These are phyloP conservation scores for Agonopterix subpropinquella DNA, from an alignment of 2,888 invertebrate genomes.

Conservation along the genomic window DNA sequence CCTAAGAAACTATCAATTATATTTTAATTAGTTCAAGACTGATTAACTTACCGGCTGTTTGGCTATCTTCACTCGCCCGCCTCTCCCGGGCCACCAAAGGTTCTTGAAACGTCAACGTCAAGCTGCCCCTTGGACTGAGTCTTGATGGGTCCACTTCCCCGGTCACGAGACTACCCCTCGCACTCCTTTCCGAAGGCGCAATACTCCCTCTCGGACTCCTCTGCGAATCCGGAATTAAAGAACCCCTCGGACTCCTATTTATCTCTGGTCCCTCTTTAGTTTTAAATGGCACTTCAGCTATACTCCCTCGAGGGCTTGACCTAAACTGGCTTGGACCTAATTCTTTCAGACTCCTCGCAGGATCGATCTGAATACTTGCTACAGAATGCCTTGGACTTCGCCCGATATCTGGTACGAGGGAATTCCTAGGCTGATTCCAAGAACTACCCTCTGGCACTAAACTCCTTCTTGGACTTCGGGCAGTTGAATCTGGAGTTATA, in stretches of 20 bases:
- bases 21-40: neutral
- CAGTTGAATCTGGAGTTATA: conserved; percentile 62
- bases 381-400: conserved; percentile 78
- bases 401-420: conserved; percentile 73
- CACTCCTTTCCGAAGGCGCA: conserved; percentile 69
- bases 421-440: conserved; percentile 76
- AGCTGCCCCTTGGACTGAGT: conserved; percentile 75
- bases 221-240: conserved; percentile 74
- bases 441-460: conserved; percentile 74
- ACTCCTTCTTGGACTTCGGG: conserved; percentile 77
- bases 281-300: conserved; percentile 60
- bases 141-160: conserved; percentile 51
- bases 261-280: conserved; percentile 63
- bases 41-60: conserved; percentile 55
- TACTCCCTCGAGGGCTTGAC: conserved; percentile 77
- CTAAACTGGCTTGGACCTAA: conserved; percentile 64
- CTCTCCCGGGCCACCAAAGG: conserved; percentile 72
- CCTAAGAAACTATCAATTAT: neutral
- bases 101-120: conserved; percentile 78
- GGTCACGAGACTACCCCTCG: conserved; percentile 57
- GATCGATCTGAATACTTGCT: conserved; percentile 64
- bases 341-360: conserved; percentile 60
- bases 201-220: conserved; percentile 79
- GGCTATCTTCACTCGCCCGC: conserved; percentile 77
- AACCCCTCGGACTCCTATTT: conserved; percentile 73